Evolutionary conservation across 2,888 invertebrate genomes (phyloP).

Genomic region (Galerucella nymphaeae): DNA sequence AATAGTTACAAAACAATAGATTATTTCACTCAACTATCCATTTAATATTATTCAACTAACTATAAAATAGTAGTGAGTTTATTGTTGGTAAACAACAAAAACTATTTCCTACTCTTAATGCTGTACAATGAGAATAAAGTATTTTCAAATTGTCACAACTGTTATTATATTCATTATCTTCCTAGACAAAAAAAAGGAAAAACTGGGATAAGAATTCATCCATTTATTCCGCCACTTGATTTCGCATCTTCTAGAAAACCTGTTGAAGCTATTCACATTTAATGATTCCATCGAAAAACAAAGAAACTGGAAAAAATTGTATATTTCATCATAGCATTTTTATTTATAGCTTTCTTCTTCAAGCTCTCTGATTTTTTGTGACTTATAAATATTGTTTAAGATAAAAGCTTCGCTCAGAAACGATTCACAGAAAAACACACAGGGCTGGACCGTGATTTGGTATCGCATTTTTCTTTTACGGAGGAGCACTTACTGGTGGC

Average conservation of each 20-base stretch:
- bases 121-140: background rate
- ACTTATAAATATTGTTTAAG: slow-evolving; percentile 21
- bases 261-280: background rate
- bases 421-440: background rate
- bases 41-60: too few species aligned
- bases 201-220: background rate
- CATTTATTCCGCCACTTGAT: background rate
- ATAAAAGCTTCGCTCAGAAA: slow-evolving; percentile 20
- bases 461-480: background rate
- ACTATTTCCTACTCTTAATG: too few species aligned
- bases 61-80: too few species aligned
- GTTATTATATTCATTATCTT: background rate
- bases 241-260: slow-evolving; percentile 2
- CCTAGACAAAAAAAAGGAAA: background rate
- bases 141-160: background rate
- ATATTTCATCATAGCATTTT: slow-evolving; percentile 4
- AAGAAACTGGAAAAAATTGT: slow-evolving; percentile 4
- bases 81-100: too few species aligned
- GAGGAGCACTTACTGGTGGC: too few species aligned
- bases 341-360: slow-evolving; percentile 20
- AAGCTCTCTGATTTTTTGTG: slow-evolving; percentile 17
- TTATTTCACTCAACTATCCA: too few species aligned
- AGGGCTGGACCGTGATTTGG: background rate
- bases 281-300: background rate
- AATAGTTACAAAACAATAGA: too few species aligned